phyloP scores from a whole-genome alignment of 92 coral and sea anemone genomes.

The Ricordea florida region DNA sequence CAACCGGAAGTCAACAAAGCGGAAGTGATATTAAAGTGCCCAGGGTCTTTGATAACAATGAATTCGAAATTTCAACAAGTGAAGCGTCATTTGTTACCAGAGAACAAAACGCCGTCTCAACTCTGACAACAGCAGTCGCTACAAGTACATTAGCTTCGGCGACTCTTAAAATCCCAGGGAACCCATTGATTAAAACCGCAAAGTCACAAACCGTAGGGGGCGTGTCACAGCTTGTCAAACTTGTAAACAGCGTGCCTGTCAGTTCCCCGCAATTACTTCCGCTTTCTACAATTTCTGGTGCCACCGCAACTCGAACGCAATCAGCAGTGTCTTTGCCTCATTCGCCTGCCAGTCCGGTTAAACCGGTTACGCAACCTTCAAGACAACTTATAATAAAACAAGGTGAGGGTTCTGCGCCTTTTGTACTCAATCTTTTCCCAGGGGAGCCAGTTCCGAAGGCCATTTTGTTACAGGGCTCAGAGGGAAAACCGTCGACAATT shows the following conservation, averaged over 20 bases:
- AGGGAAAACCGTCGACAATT: constrained; percentile 17
- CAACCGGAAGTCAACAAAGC: too few species aligned
- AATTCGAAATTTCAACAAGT: too few species aligned
- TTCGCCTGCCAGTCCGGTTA: neutral
- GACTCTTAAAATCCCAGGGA: too few species aligned
- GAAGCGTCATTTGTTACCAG: too few species aligned
- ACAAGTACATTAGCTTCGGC: too few species aligned
- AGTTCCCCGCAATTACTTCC: neutral
- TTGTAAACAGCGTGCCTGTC: neutral
- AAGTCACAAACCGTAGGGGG: constrained; percentile 13
- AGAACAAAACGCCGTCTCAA: too few species aligned
- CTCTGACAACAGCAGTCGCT: too few species aligned
- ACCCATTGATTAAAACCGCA: neutral
- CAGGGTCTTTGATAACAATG: too few species aligned
- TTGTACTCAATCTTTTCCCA: constrained; percentile 12
- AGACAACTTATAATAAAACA: constrained; percentile 32
- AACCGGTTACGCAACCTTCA: constrained; percentile 8
- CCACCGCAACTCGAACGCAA: neutral
- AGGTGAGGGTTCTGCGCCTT: neutral
- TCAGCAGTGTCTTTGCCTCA: neutral
- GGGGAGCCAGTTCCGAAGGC: constrained; percentile 34
- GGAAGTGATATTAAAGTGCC: too few species aligned
- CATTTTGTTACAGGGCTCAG: constrained; percentile 16
- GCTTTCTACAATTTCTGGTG: neutral
- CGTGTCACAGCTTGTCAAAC: neutral